Evolutionary conservation across 2,888 invertebrate species (phyloP), one percentile per base, ranked within the genome.

Genomic region (Siphonodentalium dalli): DNA sequence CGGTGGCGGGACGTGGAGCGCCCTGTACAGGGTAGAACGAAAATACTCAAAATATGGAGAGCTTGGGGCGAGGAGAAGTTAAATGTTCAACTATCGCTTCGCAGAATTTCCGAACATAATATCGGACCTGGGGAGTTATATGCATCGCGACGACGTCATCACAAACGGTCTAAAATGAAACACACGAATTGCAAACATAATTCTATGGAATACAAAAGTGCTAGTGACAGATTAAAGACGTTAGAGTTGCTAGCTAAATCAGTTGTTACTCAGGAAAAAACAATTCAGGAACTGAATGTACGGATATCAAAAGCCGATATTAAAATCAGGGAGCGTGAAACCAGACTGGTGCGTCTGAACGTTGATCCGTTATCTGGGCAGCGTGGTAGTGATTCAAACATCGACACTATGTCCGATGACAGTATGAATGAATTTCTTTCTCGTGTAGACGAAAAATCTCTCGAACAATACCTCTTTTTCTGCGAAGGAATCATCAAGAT

Each of bases 11-110:
- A 71, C 57, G 75, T 80, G 34, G 79, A 80, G 63, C 86, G 87
- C 68, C 88, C 87, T 44, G 82, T 89, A 63, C 88, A 87, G 51
- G 87, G 88, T 27, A 86, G 88, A 68, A 88, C 89, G 42, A 87
- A 87, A 52, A 89, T 91, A 59, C 83, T 91, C 52, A 89, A 90
- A 72, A 88, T 92, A 44, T 87, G 91, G 85, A 88, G 88, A 57
- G 89, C 90, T 24, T 92, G 91, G 91, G 91, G 90, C 51, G 86
- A 86, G 68, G 87, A 88, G 54, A 85, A 87, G 81, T 83, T 85
- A 72, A 88, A 88, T 79, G 88, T 82, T 0, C 71, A 73, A 41
- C 68, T 82, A 47, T 61, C 68, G n/a, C 68, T 82, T 60, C 68
- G 75, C 24, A 67, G 70, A 37, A 62, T 76, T 6, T 65, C 71